Conservation (phyloP, 2,888 invertebrate species). For the Pseudanteris insignis region DNA sequence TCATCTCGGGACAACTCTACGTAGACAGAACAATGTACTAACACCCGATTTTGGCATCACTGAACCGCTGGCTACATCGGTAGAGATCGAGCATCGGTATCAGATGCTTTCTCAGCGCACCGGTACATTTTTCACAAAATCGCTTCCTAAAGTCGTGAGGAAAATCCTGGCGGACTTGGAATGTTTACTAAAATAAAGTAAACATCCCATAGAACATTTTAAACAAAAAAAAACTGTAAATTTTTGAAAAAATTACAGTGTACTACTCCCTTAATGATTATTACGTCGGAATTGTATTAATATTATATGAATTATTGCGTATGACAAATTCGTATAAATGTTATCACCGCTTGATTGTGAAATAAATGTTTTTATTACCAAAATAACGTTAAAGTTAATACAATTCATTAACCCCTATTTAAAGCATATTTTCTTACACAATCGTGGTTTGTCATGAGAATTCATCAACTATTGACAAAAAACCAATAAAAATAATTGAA, state of each 20-base stretch:
- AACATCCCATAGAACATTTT: not conserved
- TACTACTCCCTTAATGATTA: not conserved
- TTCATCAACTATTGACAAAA: too few relatives aligned
- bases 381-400: too few relatives aligned
- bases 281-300: slow-evolving; percentile 47
- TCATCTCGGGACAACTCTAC: too few relatives aligned
- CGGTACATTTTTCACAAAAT: too few relatives aligned
- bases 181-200: not conserved
- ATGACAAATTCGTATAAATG: slow-evolving; percentile 57
- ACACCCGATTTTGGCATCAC: slow-evolving; percentile 12
- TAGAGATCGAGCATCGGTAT: not conserved
- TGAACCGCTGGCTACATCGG: slow-evolving; percentile 5
- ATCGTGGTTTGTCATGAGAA: too few relatives aligned
- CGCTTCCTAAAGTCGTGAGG: too few relatives aligned
- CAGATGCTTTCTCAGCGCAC: too few relatives aligned
- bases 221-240: not conserved
- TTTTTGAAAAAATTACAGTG: not conserved
- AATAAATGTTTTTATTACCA: slow-evolving; percentile 62
- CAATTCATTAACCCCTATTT: too few relatives aligned
- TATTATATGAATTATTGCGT: slow-evolving; percentile 50
- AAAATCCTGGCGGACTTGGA: not conserved
- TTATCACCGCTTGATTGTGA: slow-evolving; percentile 56
- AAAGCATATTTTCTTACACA: too few relatives aligned
- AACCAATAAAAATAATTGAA: too few relatives aligned
- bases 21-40: slow-evolving; percentile 8